Conservation (phyloP, 2,797 vertebrate species). For the Microctenopoma lineatum region DNA sequence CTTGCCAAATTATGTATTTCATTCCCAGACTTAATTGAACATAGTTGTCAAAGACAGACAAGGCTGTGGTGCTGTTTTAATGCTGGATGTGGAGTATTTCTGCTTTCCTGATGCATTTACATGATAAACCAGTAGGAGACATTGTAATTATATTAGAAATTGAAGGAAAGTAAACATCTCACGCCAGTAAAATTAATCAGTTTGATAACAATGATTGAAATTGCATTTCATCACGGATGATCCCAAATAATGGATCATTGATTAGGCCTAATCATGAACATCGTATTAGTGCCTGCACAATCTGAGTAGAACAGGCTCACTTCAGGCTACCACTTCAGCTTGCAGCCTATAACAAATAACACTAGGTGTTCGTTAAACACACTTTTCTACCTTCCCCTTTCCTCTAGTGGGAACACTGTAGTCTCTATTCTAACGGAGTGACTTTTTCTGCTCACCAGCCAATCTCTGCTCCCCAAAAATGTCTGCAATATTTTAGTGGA, state of each 20-base stretch:
- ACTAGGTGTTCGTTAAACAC: conserved; percentile 14
- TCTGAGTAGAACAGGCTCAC: conserved; percentile 23
- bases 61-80: conserved; percentile 4
- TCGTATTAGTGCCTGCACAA: conserved; percentile 18
- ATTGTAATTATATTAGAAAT: conserved; percentile 14
- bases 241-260: conserved; percentile 32
- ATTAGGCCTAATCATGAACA: conserved; percentile 43
- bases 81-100: background rate
- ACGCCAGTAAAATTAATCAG: conserved; percentile 19
- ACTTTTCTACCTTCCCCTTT: conserved; percentile 18
- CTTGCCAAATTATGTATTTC: conserved; percentile 39
- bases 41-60: conserved; percentile 14
- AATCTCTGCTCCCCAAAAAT: conserved; percentile 6
- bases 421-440: conserved; percentile 14
- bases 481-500: conserved; percentile 2
- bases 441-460: conserved; percentile 11
- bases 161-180: conserved; percentile 20
- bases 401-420: conserved; percentile 26
- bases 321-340: conserved; percentile 17
- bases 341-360: conserved; percentile 7
- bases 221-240: conserved; percentile 27
- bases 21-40: conserved; percentile 30
- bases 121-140: background rate
- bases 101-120: background rate
- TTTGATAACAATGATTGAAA: conserved; percentile 27